Base-by-base conservation (phyloP, 2,888 invertebrate species). In the Desoria tigrina region DNA sequence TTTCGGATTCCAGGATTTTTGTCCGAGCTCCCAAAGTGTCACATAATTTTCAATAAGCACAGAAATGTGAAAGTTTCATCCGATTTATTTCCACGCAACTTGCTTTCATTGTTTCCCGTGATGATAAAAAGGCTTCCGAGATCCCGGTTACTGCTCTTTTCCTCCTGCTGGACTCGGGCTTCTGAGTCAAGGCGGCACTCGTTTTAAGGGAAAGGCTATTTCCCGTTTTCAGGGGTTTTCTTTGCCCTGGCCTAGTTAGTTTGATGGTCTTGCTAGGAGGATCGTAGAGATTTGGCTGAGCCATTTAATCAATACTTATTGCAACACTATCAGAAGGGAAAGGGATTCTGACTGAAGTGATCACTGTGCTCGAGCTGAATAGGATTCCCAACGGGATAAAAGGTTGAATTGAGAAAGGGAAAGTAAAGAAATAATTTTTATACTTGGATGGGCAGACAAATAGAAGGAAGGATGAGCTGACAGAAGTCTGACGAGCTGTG, bases 381-480 rank as follows among this genome's bases (percentile, higher is more conserved):
- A 42, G 26, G 55, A 57, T 42, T 50, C 51, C 56, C 45, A 49
- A 45, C 54, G 51, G 54, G 51, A 42, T 61, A 42, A 49, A 42
- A 60, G 61, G 53, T 21, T 39, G 42, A 42, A 57, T 50, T 27
- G 51, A 53, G 32, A 32, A 51, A 59, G 42, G 58, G 58, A 65
- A 61, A 62, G 66, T 57, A 66, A 53, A 65, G 67, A 71, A 69
- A 68, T 71, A 66, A 67, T 66, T 72, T 72, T 69, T 65, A 55
- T 68, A 66, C 63, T 66, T 53, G 64, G 64, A 32, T 66, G 66
- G 63, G 66, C 62, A 50, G 61, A 64, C 59, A 66, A 69, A 66
- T 66, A 56, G 61, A 66, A 50, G 45, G 65, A 56, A 65, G 63
- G 58, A 69, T 66, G 64, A 64, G 60, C 63, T 67, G 64, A 66